A percentile compares a stretch with the other conserved stretches of the same genome.
Conservation (phyloP, 2,113 vertebrate genomes). For the Myotis yumanensis region DNA sequence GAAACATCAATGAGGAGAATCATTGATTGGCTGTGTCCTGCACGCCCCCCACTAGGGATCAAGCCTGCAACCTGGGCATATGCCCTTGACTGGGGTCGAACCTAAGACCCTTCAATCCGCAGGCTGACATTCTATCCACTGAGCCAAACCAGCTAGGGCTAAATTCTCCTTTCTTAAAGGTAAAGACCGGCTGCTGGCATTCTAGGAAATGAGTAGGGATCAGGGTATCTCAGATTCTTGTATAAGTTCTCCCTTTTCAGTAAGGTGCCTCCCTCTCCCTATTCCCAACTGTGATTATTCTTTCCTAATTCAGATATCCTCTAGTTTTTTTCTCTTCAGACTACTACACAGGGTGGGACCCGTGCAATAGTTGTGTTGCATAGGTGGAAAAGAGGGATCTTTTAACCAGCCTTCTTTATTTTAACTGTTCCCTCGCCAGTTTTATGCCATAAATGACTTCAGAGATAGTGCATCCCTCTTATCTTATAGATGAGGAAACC, state of each 20-base stretch:
- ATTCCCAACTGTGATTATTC: neutral
- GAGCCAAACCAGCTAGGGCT: neutral
- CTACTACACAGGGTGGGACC: neutral
- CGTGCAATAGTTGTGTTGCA: neutral
- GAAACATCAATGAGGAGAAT: too few relatives aligned
- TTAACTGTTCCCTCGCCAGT: neutral
- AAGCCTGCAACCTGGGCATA: too few relatives aligned
- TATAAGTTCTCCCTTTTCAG: neutral
- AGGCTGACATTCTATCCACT: too few relatives aligned
- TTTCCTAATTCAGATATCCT: neutral
- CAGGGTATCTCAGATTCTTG: neutral
- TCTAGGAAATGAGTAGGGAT: neutral
- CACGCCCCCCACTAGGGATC: too few relatives aligned
- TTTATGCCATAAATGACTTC: neutral
- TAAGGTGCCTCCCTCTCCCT: neutral
- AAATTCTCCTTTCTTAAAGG: neutral
- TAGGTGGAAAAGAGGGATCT: neutral
- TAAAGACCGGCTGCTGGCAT: neutral
- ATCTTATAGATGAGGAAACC: neutral
- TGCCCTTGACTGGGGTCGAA: too few relatives aligned
- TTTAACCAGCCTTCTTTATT: neutral
- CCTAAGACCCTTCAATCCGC: too few relatives aligned
- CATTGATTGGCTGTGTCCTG: too few relatives aligned
- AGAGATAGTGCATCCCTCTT: neutral
- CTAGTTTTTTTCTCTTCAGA: neutral